phyloP scores from a whole-genome alignment of 2,113 vertebrate genomes.

The Phylloscopus trochilus region DNA sequence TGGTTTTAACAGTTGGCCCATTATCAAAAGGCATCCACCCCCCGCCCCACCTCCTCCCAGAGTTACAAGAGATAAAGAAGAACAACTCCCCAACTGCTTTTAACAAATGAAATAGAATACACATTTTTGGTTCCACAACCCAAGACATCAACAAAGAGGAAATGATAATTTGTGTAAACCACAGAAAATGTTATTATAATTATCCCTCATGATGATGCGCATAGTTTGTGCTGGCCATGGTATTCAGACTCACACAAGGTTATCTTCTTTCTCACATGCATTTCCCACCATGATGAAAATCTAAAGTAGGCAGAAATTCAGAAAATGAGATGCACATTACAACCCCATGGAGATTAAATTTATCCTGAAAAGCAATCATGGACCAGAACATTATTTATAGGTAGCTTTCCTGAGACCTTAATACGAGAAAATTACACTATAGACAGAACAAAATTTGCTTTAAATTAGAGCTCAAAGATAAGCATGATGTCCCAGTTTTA shows the following conservation, averaged over 20 bases:
- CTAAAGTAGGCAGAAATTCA: neutral
- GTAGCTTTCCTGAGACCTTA: neutral
- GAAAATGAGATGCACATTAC: neutral
- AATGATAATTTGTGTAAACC: neutral
- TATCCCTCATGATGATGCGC: neutral
- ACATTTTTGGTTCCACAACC: no score
- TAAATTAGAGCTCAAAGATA: neutral
- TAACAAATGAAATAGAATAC: no score
- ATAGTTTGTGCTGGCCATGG: neutral
- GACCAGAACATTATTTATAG: neutral
- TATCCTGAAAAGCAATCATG: neutral
- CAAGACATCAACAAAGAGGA: neutral
- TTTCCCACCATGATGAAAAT: neutral
- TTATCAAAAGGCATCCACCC: no score
- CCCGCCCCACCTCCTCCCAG: no score
- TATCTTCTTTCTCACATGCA: neutral
- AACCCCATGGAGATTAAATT: neutral
- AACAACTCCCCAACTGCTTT: no score
- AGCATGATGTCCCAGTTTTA: neutral
- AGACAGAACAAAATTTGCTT: neutral
- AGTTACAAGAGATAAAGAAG: no score
- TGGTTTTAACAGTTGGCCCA: no score
- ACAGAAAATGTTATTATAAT: neutral
- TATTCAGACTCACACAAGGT: neutral
- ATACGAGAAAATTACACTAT: neutral